Evolutionary conservation across 2,113 vertebrate genomes (phyloP).

Genomic region (Oxyruncus cristatus): DNA sequence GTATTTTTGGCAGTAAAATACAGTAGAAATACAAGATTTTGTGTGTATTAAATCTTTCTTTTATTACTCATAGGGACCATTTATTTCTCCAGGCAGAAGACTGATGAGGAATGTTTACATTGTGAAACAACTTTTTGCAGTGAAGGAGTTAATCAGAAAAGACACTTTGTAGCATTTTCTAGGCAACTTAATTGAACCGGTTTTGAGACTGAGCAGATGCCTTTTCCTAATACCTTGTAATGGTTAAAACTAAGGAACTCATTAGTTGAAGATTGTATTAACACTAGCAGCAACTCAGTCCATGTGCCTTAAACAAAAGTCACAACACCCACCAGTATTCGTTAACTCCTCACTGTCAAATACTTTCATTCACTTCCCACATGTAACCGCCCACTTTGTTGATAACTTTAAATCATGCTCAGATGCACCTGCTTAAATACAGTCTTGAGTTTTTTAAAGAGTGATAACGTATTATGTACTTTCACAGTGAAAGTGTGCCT

Average conservation of each 20-base stretch:
- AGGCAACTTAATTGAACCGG: background rate
- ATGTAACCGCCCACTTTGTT: constrained; percentile 9
- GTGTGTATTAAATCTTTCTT: background rate
- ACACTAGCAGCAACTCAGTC: background rate
- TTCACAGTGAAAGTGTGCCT: background rate
- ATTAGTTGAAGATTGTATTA: background rate
- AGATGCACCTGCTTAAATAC: constrained; percentile 14
- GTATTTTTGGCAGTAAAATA: background rate
- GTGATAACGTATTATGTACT: background rate
- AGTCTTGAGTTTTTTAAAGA: background rate
- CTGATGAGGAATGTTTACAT: background rate
- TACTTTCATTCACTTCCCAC: constrained; percentile 38
- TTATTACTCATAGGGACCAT: background rate
- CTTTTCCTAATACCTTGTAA: background rate
- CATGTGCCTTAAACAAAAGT: constrained; percentile 3
- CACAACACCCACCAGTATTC: background rate
- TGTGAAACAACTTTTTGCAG: background rate
- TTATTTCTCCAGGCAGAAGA: background rate
- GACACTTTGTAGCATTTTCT: background rate
- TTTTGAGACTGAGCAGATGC: background rate
- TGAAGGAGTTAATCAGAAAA: background rate
- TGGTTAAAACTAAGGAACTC: background rate
- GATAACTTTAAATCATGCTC: constrained; percentile 15
- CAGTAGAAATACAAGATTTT: background rate
- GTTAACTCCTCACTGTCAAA: background rate